Conservation (phyloP, 30 jellyfish, hydroid and myxozoan genomes). For the Turritopsis dohrnii region DNA sequence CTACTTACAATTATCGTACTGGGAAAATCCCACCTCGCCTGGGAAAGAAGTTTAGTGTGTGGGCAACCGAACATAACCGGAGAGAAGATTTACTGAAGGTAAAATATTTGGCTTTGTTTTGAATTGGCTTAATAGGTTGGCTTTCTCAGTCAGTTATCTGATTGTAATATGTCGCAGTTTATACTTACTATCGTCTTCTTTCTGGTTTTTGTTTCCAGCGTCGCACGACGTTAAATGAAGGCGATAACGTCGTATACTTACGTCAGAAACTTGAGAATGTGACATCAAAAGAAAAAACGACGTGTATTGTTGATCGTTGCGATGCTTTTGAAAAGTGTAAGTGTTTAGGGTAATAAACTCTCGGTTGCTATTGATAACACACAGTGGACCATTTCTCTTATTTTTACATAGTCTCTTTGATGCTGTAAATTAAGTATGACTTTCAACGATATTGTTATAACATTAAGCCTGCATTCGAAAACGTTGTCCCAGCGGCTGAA, state of each 20-base stretch:
- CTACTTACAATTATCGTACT: constrained; percentile 14
- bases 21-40: constrained; percentile 17
- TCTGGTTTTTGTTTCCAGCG: background rate
- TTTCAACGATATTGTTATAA: no score
- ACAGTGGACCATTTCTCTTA: no score
- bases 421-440: no score
- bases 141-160: background rate
- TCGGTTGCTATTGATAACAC: no score
- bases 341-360: no score
- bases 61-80: background rate
- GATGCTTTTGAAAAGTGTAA: background rate
- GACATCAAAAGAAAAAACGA: background rate
- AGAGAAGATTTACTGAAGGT: constrained; percentile 4
- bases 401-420: no score
- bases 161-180: background rate
- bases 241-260: background rate
- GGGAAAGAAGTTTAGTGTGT: constrained; percentile 1
- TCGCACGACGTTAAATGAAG: background rate
- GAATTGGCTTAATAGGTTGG: no score
- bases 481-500: no score
- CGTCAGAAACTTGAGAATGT: background rate
- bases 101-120: no score
- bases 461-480: no score
- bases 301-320: background rate
- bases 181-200: background rate